Percentiles rank a stretch among this genome's conserved stretches.
phyloP scores from a whole-genome alignment of 1,140 invertebrate genomes.

The Pseudomyrmex gracilis region DNA sequence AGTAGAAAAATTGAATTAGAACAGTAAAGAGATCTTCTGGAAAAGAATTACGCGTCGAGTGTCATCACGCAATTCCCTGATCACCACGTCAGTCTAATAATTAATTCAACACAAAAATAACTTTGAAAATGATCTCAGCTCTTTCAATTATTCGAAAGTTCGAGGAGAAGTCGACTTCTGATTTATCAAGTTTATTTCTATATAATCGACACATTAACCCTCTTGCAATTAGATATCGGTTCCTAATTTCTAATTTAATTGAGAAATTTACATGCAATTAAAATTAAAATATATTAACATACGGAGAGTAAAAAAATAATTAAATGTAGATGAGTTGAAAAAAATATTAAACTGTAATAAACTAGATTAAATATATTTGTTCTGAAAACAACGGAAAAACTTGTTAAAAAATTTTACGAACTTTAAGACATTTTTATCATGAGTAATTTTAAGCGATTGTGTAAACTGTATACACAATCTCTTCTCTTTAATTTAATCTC shows the following conservation, averaged over 20 bases:
- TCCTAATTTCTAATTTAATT: neutral
- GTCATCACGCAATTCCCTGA: slow-evolving; percentile 58
- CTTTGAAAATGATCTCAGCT: slow-evolving; percentile 18
- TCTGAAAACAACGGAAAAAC: neutral
- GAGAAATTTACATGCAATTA: slow-evolving; percentile 4
- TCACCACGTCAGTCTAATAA: slow-evolving; percentile 55
- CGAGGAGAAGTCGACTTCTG: slow-evolving; percentile 16
- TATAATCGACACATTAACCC: slow-evolving; percentile 70
- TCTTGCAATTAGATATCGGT: slow-evolving; percentile 45
- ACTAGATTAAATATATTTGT: too few species aligned
- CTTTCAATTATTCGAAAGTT: slow-evolving; percentile 20
- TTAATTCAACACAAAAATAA: slow-evolving; percentile 44
- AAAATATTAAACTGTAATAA: too few species aligned
- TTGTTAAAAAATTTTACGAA: slow-evolving; percentile 2
- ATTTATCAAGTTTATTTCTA: slow-evolving; percentile 46
- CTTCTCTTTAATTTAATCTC: neutral
- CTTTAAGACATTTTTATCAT: neutral
- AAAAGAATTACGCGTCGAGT: slow-evolving; percentile 24
- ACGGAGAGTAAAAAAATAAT: too few species aligned
- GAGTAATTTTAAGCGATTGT: neutral
- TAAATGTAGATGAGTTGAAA: too few species aligned
- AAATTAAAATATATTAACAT: neutral
- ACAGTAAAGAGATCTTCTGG: neutral
- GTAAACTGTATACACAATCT: neutral
- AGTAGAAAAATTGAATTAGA: slow-evolving; percentile 44